Evolutionary conservation across 1,140 invertebrate genomes (phyloP), one percentile per base, ranked within the genome.

Genomic region (Zophobas atratus): DNA sequence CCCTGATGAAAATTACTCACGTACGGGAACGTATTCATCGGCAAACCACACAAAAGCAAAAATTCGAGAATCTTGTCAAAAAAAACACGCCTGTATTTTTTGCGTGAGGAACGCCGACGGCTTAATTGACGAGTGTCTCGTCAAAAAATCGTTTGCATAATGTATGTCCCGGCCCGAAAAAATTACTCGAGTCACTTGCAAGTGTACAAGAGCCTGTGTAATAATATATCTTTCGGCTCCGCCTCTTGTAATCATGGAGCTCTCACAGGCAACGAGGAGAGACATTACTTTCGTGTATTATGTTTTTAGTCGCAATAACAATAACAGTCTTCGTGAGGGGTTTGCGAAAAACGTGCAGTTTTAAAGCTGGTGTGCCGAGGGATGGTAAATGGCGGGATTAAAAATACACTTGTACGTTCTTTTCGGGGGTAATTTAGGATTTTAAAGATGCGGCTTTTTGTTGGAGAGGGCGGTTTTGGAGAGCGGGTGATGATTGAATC

Each of bases 241-340:
- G 56, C 36, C 56, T 60, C 35, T 38, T 6, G 56, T 60, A 60
- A 60, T 60, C 56, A 60, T 60, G 56, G 56, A 60, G 56, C 56
- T 38, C 56, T 60, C 56, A 38, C 56, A 35, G 36, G 56, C 56
- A 60, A 39, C 34, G 34, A 60, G 34, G 3, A 8, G 36, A 60
- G 56, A 60, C 56, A 60, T 60, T 60, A 60, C 35, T 60, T 60
- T 39, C 35, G 33, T 60, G 56, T 60, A 60, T 60, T 36, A 60
- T 60, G 56, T 60, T 60, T 60, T 60, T 60, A 60, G 34, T 39
- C 35, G 32, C 33, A 60, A 36, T 35, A 60, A 60, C 56, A 60
- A 60, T 60, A 60, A 60, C 56, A 60, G 34, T 35, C 34, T 60
- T 60, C 36, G 36, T 60, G 34, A 8, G n/a, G 3, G 1, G 43